These are phyloP conservation scores for Lagopus muta DNA, from an alignment of 2,113 vertebrate species.

Conservation along the genomic window DNA sequence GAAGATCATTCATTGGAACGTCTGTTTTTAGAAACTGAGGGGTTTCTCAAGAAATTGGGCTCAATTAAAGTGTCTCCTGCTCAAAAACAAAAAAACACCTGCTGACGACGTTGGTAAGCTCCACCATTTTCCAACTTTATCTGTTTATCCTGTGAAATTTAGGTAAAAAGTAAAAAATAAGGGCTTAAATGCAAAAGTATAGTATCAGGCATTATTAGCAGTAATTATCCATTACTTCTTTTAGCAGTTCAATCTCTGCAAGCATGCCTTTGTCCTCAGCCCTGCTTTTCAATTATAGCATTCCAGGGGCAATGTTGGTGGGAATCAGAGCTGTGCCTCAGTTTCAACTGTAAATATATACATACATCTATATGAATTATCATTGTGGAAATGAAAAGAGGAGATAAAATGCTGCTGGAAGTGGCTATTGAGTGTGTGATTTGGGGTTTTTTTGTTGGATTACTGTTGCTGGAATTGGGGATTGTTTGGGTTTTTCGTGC, in stretches of 20 bases:
- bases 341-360: neutral
- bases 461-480: no score
- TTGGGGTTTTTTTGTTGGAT: neutral
- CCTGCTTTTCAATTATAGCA: neutral
- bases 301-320: neutral
- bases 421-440: accelerated
- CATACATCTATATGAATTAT: neutral
- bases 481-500: neutral
- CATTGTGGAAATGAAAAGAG: neutral
- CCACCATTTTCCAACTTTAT: neutral
- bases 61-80: slow-evolving; percentile 7
- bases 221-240: slow-evolving; percentile 5
- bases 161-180: slow-evolving; percentile 4
- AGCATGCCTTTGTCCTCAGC: neutral
- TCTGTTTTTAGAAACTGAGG: slow-evolving; percentile 24
- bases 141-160: neutral
- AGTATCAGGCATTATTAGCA: neutral
- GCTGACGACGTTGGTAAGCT: neutral
- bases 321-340: neutral
- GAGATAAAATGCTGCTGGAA: neutral
- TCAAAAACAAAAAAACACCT: slow-evolving; percentile 11
- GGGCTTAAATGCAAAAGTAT: neutral
- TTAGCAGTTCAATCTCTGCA: neutral
- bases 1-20: neutral
- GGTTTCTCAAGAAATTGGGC: slow-evolving; percentile 17